A percentile compares a stretch with the other conserved stretches of the same genome.
Conservation (phyloP, 2,113 vertebrate genomes). For the Uropsilus gracilis region DNA sequence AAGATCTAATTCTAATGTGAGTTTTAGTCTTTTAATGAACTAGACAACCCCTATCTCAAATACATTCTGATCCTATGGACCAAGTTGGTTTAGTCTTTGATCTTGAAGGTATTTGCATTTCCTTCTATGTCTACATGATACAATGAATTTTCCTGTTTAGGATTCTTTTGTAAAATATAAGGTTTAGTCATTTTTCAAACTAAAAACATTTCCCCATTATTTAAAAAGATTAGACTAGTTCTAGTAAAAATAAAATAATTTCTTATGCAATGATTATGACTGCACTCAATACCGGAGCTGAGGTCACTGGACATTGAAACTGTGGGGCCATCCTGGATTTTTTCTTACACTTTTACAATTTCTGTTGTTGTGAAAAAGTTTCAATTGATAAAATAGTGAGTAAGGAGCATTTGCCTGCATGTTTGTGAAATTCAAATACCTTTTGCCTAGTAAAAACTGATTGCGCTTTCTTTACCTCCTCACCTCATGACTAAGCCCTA, state of each 20-base stretch:
- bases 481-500: not conserved
- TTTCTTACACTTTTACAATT: not conserved
- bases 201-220: not conserved
- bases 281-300: not conserved
- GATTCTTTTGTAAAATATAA: conserved; percentile 6
- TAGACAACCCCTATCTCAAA: not conserved
- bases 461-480: not conserved
- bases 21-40: not conserved
- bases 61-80: not conserved
- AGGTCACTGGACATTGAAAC: not conserved
- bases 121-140: not conserved
- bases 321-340: not conserved
- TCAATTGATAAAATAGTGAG: not conserved
- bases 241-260: conserved; percentile 31
- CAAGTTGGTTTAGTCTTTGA: not conserved
- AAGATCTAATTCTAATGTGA: not conserved
- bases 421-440: not conserved
- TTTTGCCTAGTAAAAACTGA: not conserved
- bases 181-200: not conserved
- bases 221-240: not conserved
- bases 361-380: conserved; percentile 27
- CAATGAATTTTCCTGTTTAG: not conserved
- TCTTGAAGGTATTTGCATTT: not conserved
- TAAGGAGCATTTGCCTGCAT: not conserved
- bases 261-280: not conserved